Evolutionary conservation across 30 jellyfish, hydroid and myxozoan species (phyloP).

Genomic region (Haliclystus octoradiatus): DNA sequence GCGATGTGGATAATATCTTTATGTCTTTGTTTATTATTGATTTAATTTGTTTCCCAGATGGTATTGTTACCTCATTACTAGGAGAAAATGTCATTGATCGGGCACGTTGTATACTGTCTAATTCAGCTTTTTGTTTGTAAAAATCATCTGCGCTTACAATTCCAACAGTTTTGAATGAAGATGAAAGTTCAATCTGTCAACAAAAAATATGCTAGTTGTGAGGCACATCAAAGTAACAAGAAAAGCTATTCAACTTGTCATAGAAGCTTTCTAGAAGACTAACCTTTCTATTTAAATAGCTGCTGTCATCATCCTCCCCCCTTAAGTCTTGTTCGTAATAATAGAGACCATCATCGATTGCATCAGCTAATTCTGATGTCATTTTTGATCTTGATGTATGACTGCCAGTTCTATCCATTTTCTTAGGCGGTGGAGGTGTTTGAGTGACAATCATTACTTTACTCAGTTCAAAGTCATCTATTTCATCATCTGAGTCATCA

Average conservation of each 20-base stretch:
- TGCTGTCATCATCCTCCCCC: slow-evolving; percentile 71
- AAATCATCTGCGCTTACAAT: slow-evolving; percentile 66
- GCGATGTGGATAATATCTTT: slow-evolving; percentile 38
- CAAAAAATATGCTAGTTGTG: slow-evolving; percentile 1
- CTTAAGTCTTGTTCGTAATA: slow-evolving; percentile 81
- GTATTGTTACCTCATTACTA: neutral
- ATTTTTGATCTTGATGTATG: slow-evolving; percentile 66
- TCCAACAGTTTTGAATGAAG: slow-evolving; percentile 72
- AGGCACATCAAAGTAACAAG: no score
- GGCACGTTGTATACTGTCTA: slow-evolving; percentile 26
- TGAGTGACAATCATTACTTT: slow-evolving; percentile 83
- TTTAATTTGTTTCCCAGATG: slow-evolving; percentile 15
- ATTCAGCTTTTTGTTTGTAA: slow-evolving; percentile 41
- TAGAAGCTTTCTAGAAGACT: no score
- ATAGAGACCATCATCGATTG: slow-evolving; percentile 76
- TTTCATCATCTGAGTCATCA: slow-evolving; percentile 89
- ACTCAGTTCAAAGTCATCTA: slow-evolving; percentile 85
- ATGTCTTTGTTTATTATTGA: slow-evolving; percentile 22
- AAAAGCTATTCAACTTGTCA: no score
- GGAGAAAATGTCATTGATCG: slow-evolving; percentile 49
- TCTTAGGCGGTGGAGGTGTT: slow-evolving; percentile 97
- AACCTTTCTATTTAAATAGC: slow-evolving; percentile 69
- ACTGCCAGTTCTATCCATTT: slow-evolving; percentile 86
- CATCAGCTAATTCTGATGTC: slow-evolving; percentile 87
- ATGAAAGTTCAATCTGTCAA: slow-evolving; percentile 61